phyloP scores from a whole-genome alignment of 2,113 vertebrate genomes.

The Pitta sordida region DNA sequence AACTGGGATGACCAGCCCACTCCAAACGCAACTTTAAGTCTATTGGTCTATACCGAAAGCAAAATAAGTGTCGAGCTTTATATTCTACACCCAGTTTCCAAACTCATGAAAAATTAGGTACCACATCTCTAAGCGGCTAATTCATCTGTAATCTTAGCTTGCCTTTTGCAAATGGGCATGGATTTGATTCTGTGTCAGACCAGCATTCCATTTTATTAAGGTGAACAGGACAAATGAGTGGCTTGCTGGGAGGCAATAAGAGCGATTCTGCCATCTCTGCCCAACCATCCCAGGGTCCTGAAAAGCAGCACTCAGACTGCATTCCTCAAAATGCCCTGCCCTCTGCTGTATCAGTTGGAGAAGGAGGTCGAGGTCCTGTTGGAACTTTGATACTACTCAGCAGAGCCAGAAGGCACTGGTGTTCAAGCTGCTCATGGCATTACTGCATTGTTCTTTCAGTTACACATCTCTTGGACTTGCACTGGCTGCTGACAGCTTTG shows the following conservation, averaged over 20 bases:
- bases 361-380: background rate
- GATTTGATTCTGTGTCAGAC: background rate
- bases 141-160: background rate
- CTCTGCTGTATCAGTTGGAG: background rate
- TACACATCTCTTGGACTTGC: background rate
- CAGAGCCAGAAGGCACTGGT: background rate
- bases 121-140: background rate
- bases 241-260: background rate
- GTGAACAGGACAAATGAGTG: background rate
- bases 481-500: background rate
- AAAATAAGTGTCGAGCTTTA: background rate
- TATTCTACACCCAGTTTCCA: background rate
- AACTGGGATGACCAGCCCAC: background rate
- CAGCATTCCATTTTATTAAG: background rate
- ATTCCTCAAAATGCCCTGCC: fast-evolving
- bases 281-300: background rate
- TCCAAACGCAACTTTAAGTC: background rate
- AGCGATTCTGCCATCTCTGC: background rate
- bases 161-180: background rate
- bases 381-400: background rate
- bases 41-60: background rate
- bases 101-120: background rate
- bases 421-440: background rate
- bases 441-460: background rate
- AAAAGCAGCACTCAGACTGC: fast-evolving